Evolutionary conservation across 2,888 invertebrate species (phyloP), one percentile per base, ranked within the genome.

Genomic region (Flabesymbios commensalis): DNA sequence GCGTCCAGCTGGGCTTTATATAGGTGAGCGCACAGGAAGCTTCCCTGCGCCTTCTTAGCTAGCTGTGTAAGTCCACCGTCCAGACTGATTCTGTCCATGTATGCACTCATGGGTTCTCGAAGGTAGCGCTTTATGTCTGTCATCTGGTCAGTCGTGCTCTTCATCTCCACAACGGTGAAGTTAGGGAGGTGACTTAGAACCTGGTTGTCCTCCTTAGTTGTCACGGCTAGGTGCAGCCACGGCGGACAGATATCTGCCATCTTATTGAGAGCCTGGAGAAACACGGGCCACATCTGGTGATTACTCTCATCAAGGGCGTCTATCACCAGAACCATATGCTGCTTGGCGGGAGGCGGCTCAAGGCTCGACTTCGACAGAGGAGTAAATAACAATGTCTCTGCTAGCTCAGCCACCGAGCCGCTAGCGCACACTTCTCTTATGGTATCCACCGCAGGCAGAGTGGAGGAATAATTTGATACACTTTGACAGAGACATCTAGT

Each of bases 251-350:
- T 64, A 26, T 61, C 58, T 7, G 26, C 22, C 26, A 69, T 47
- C 5, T 42, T 47, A 32, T 57, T 64, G 28, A 69, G 47, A 3
- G 58, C 10, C 45, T 54, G 41, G 14, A 45, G 26, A 3, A 65
- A 49, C 2, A 33, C 36, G 7, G 61, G 59, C 14, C 59, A 17
- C 26, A 64, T 54, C 10, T 53, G 22, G 14, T 29, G 36, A 36
- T 54, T 39, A 48, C 69, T 67, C n/a, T 70, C 68, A 53, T 70
- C 69, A 31, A 70, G 26, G n/a, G 67, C 65, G 28, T 70, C 70
- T 10, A 70, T n/a, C 1, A 70, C 60, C 28, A 70, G 59, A 17
- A 70, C 31, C 59, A 62, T 53, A 22, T 39, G 61, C 26, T 56
- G 36, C 19, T 56, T 57, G 17, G 42, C 29, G 32, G 52, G n/a